These are phyloP conservation scores for Agrochola circellaris DNA, from an alignment of 2,888 invertebrate genomes.

Conservation along the genomic window DNA sequence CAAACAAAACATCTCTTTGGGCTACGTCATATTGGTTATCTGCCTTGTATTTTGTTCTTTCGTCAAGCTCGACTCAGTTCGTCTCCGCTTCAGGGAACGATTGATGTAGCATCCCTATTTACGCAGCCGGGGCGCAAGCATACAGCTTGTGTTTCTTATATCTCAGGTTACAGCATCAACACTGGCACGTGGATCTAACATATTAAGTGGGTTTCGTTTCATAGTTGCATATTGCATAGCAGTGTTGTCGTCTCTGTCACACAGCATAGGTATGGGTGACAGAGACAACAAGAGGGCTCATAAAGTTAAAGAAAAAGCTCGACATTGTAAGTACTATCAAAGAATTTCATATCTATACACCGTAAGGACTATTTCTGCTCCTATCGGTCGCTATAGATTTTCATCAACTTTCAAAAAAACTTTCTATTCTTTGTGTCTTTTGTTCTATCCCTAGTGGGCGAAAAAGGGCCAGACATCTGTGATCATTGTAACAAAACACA, in stretches of 20 bases:
- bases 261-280: not conserved
- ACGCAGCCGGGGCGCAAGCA: constrained; percentile 10
- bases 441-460: too few species aligned
- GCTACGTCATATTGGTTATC: not conserved
- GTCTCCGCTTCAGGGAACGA: not conserved
- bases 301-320: not conserved
- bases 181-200: constrained; percentile 38
- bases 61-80: not conserved
- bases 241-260: not conserved
- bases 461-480: too few species aligned
- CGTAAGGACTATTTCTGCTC: too few species aligned
- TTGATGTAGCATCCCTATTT: constrained; percentile 3
- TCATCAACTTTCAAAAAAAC: too few species aligned
- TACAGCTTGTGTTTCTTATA: constrained; percentile 6
- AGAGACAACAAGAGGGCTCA: not conserved
- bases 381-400: too few species aligned
- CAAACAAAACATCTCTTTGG: not conserved
- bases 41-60: not conserved
- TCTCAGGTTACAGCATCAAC: constrained; percentile 44
- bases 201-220: constrained; percentile 3
- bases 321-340: too few species aligned
- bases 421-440: too few species aligned
- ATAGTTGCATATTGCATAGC: not conserved
- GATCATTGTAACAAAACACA: too few species aligned
- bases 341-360: too few species aligned